phyloP scores from a whole-genome alignment of 1,140 invertebrate genomes.

The Cryptotermes secundus region DNA sequence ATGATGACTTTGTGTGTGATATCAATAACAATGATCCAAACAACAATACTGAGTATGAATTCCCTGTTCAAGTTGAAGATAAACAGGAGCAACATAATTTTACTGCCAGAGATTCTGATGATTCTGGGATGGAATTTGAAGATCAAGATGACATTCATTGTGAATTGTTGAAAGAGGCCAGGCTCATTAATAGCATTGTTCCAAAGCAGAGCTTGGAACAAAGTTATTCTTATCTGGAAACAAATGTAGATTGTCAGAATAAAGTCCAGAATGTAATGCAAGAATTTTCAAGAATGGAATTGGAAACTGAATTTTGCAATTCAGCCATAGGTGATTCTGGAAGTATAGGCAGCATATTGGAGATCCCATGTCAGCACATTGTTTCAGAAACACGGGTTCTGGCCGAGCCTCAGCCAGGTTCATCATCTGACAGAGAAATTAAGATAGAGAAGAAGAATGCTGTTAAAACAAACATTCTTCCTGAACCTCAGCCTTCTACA shows the following conservation, averaged over 20 bases:
- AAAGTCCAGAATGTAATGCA: slow-evolving; percentile 29
- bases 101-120: neutral
- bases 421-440: neutral
- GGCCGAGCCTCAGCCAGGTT: neutral
- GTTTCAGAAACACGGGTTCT: neutral
- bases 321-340: neutral
- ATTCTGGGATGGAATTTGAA: neutral
- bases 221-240: slow-evolving; percentile 32
- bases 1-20: slow-evolving; percentile 21
- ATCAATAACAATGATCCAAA: slow-evolving; percentile 35
- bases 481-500: neutral
- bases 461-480: neutral
- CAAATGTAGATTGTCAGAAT: slow-evolving; percentile 27
- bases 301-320: neutral
- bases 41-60: slow-evolving; percentile 30
- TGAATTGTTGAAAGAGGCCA: slow-evolving; percentile 15
- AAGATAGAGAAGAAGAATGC: neutral
- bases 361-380: no score
- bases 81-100: neutral
- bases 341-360: neutral
- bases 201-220: slow-evolving; percentile 25
- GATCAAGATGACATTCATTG: slow-evolving; percentile 24
- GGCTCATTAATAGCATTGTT: neutral
- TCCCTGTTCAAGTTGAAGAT: neutral
- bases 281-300: slow-evolving; percentile 24